A percentile compares a stretch with the other conserved stretches of the same genome.
phyloP scores from a whole-genome alignment of 2,797 vertebrate species.

The Molossus molossus region DNA sequence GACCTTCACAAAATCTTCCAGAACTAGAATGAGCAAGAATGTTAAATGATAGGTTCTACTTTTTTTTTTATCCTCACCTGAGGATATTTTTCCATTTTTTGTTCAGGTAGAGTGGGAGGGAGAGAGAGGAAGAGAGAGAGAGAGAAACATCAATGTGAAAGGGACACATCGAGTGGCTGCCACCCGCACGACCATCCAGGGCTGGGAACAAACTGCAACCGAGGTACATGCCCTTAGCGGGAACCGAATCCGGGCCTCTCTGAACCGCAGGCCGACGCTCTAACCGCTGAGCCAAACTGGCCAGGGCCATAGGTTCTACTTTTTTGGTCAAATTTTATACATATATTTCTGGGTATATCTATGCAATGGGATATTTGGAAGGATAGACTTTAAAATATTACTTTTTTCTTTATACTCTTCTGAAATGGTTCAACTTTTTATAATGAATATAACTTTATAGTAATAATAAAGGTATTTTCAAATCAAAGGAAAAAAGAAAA shows the following conservation, averaged over 20 bases:
- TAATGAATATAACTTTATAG: background rate
- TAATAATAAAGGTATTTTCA: conserved; percentile 31
- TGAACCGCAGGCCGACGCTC: no score
- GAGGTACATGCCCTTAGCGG: no score
- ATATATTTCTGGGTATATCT: background rate
- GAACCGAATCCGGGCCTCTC: no score
- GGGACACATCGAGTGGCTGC: no score
- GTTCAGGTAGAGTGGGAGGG: no score
- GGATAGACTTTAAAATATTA: conserved; percentile 41
- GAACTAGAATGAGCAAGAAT: background rate
- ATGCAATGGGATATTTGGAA: background rate
- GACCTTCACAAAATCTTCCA: conserved; percentile 5
- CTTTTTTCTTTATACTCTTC: background rate
- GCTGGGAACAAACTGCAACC: no score
- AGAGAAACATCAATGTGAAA: no score
- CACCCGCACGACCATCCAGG: no score
- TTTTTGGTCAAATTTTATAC: background rate
- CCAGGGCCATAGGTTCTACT: background rate
- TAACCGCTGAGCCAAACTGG: no score
- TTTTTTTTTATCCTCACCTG: no score
- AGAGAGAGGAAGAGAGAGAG: no score
- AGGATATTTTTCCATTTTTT: no score
- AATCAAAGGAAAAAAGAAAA: background rate
- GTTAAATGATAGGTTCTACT: background rate
- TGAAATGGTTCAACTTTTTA: background rate